Conservation (phyloP, 2,888 invertebrate genomes). For the Rhagophthalmus giganteus region DNA sequence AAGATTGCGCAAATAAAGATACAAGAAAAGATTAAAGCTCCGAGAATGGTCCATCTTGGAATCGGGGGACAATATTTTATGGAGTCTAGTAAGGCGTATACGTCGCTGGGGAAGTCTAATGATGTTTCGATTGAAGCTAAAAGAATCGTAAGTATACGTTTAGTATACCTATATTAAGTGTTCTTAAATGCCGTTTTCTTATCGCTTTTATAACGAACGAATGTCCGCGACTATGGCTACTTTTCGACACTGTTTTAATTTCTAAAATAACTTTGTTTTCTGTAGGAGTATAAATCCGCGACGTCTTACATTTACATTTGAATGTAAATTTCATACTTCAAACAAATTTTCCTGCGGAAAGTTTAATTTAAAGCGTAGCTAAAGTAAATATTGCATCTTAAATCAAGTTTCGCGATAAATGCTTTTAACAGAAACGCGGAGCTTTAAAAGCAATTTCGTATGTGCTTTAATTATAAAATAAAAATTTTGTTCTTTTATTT, state of each 20-base stretch:
- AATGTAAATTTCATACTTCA: neutral
- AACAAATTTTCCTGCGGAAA: neutral
- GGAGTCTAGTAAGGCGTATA: slow-evolving; percentile 46
- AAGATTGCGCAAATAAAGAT: neutral
- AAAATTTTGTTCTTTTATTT: too few species aligned
- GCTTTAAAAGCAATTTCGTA: neutral
- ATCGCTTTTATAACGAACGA: too few species aligned
- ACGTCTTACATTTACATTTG: neutral
- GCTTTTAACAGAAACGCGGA: neutral
- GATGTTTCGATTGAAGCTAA: slow-evolving; percentile 47
- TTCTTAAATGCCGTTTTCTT: neutral
- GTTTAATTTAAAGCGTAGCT: neutral
- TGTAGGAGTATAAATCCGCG: neutral
- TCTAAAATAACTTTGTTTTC: too few species aligned
- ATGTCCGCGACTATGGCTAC: too few species aligned
- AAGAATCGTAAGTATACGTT: slow-evolving; percentile 46
- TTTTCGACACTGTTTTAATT: too few species aligned
- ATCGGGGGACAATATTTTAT: slow-evolving; percentile 48
- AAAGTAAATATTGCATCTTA: neutral
- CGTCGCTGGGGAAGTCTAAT: slow-evolving; percentile 40
- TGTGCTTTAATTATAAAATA: too few species aligned
- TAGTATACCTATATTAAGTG: too few species aligned
- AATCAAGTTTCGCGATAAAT: neutral
- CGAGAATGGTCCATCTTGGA: slow-evolving; percentile 48
- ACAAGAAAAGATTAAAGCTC: neutral